These are phyloP conservation scores for Valencia hispanica DNA, from an alignment of 2,797 vertebrate species.

Conservation along the genomic window DNA sequence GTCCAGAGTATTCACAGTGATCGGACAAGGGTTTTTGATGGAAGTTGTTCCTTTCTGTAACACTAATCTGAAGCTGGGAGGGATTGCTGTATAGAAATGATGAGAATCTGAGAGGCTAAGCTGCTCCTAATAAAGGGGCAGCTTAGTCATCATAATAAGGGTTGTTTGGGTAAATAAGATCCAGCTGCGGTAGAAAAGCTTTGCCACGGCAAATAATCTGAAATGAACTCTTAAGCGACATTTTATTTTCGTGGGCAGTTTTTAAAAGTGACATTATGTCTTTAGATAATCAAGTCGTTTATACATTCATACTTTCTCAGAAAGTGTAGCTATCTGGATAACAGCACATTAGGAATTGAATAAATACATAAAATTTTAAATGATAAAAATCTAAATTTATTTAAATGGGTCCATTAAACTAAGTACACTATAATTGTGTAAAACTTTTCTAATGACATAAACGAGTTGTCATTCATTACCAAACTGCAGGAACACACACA, in stretches of 20 bases:
- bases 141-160: background rate
- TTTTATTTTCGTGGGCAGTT: background rate
- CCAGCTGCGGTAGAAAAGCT: background rate
- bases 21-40: no score
- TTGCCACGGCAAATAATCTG: background rate
- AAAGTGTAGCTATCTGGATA: background rate
- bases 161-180: background rate
- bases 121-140: background rate
- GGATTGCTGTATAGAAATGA: background rate
- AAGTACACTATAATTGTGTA: background rate
- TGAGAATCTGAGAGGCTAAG: background rate
- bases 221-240: background rate
- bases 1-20: no score
- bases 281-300: background rate
- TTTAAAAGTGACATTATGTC: background rate
- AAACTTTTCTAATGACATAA: background rate
- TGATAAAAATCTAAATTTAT: background rate
- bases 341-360: background rate
- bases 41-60: no score
- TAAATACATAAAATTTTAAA: background rate
- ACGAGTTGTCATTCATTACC: background rate
- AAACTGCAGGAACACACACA: background rate
- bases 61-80: background rate
- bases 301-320: background rate
- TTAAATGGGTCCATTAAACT: background rate